Evolutionary conservation across 2,113 vertebrate species (phyloP), one percentile per base, ranked within the genome.

Genomic region (Solenodon paradoxus): DNA sequence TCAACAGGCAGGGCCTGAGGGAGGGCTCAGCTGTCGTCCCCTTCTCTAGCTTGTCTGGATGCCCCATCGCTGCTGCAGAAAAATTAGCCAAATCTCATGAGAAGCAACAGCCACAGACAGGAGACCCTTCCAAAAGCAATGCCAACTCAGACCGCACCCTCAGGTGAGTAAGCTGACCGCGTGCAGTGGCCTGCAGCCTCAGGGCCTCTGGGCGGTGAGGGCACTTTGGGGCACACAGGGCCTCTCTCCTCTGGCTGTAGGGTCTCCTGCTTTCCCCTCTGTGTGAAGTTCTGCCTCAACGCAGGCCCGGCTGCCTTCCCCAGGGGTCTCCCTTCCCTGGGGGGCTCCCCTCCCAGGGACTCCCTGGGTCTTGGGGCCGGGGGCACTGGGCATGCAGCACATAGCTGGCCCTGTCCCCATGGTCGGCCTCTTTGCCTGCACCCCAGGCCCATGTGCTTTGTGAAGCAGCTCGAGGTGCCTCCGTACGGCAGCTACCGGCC

Each of bases 391-490:
- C 49, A 7, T 15, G 8, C 10, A 13, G 42, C 63, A 7, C 51
- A 32, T 59, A 17, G 11, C 42, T 35, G 57, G 55, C 19, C 51
- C 20, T 30, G 35, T 49, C 19, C 81, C 92, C 85, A 95, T 9
- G 72, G 32, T 49, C n/a, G 86, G 64, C 24, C 42, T 61, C 86
- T 53, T 88, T 45, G 77, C 72, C 75, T 15, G 45, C 26, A 19
- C 40, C 63, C n/a, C 26, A 99, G 99, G 98, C 99, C 99, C 97
- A 99, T 99, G 99, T 99, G 99, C 98, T 99, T 99, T 68, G 99
- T 99, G 97, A 99, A 99, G 98, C 99, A 99, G 98, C 98, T 99
- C 87, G 99, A 99, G 98, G 99, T 99, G 91, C 99, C 99, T 92
- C 99, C 99, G 92, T 99, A 99, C 0, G 99, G 99, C 98, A 99